A percentile compares a stretch with the other conserved stretches of the same genome.
These are phyloP conservation scores for Coenonympha glycerion DNA, from an alignment of 2,888 invertebrate species.

Conservation along the genomic window DNA sequence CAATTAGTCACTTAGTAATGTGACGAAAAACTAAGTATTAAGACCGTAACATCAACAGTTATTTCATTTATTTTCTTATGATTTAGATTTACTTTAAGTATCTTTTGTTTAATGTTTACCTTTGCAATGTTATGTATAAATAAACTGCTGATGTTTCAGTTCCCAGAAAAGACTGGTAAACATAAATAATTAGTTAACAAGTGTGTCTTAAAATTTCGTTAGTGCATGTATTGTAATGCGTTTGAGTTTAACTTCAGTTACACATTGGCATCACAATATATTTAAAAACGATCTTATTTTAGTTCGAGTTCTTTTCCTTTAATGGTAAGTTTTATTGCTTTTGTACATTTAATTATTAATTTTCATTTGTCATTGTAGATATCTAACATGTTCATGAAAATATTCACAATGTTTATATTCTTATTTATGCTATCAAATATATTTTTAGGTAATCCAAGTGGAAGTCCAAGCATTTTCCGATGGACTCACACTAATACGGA, in stretches of 20 bases:
- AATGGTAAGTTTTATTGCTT: slow-evolving; percentile 58
- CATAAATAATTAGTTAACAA: slow-evolving; percentile 8
- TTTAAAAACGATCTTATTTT: slow-evolving; percentile 21
- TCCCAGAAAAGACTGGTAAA: slow-evolving; percentile 13
- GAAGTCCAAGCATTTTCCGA: slow-evolving; percentile 66
- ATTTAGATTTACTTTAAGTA: slow-evolving; percentile 5
- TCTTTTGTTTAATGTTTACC: slow-evolving; percentile 2
- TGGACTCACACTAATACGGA: slow-evolving; percentile 62
- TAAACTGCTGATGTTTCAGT: slow-evolving; percentile 12
- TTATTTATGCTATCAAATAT: slow-evolving; percentile 62
- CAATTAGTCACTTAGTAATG: slow-evolving; percentile 5
- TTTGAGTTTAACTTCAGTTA: slow-evolving; percentile 26
- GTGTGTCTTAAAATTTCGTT: slow-evolving; percentile 18
- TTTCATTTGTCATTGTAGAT: slow-evolving; percentile 25
- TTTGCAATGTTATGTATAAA: background rate
- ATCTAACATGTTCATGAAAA: slow-evolving; percentile 14
- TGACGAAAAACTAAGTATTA: background rate
- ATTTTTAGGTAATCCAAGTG: slow-evolving; percentile 75
- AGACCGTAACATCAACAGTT: slow-evolving; percentile 14
- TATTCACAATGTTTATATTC: slow-evolving; percentile 17
- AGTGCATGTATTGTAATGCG: slow-evolving; percentile 31
- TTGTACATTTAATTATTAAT: slow-evolving; percentile 36
- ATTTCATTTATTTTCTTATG: slow-evolving; percentile 2
- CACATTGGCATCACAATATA: slow-evolving; percentile 24
- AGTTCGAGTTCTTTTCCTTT: slow-evolving; percentile 52